Evolutionary conservation across 2,888 invertebrate genomes (phyloP), one percentile per base, ranked within the genome.

Genomic region (Drosophila barbarae): DNA sequence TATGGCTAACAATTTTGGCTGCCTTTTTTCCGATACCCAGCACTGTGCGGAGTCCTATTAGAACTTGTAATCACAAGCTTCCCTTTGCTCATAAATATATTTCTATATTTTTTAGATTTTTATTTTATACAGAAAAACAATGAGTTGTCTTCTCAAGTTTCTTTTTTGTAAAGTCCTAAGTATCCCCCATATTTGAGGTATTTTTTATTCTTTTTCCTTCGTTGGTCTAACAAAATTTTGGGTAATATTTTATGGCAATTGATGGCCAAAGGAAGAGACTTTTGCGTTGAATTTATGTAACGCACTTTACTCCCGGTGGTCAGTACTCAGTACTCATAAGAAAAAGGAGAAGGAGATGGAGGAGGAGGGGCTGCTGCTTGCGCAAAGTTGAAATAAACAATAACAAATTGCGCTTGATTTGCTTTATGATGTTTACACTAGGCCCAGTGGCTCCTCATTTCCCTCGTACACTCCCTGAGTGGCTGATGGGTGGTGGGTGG

Each of bases 331-430:
- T 26, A 15, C 46, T 32, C 13, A 13, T 13, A 13, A 13, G 18
- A 7, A 18, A 18, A 18, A 18, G 18, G 18, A 18, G 18, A 13
- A 13, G 28, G 12, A 1, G 15, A 6, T 3, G 28, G 15, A 32
- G 9, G 23, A 23, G n/a, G n/a, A 21, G 49, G 36, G 12, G 38
- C 12, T 13, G 26, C 3, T 38, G 60, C 76, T 77, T 84, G 84
- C 79, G 76, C 66, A 82, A 78, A 78, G 69, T 84, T 79, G 82
- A 82, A 78, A 78, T 84, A 78, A 78, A 78, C 78, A 78, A 78
- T 84, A 78, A 84, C 82, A 84, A 82, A 79, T 84, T 76, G 85
- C 79, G 85, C 83, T 84, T 82, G 79, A 84, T 79, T 79, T 79
- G 83, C 77, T 79, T 79, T 79, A 84, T 79, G 76, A 63, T 79